A percentile compares a stretch with the other conserved stretches of the same genome.
These are phyloP conservation scores for Pteromalus puparum DNA, from an alignment of 1,140 invertebrate genomes.

Conservation along the genomic window DNA sequence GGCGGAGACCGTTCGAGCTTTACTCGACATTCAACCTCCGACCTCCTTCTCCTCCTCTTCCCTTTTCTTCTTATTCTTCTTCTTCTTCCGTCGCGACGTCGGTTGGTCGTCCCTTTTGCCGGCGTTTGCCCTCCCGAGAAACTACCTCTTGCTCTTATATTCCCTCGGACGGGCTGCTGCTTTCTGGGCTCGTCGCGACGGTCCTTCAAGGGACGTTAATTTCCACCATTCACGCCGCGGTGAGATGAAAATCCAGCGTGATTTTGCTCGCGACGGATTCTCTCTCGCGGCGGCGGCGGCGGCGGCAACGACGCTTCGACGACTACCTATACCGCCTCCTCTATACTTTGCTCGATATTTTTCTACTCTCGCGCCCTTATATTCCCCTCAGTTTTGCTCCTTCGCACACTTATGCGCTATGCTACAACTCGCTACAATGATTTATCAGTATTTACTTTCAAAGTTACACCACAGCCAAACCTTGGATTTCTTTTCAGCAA, in stretches of 20 bases:
- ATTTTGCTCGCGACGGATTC: constrained; percentile 10
- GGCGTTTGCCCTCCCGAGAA: constrained; percentile 11
- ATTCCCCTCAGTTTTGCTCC: no score
- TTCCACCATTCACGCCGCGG: constrained; percentile 32
- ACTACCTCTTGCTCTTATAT: background rate
- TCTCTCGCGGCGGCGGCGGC: background rate
- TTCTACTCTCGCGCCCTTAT: background rate
- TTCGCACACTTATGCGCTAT: background rate
- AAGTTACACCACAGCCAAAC: no score
- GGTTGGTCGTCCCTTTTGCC: background rate
- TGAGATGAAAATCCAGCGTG: constrained; percentile 43
- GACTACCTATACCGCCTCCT: background rate
- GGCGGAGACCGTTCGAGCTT: background rate
- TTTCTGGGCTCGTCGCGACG: background rate
- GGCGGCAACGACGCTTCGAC: background rate
- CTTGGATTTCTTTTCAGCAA: no score
- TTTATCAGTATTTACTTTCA: no score
- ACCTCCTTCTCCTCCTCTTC: background rate
- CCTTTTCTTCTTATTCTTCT: background rate
- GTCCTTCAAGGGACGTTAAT: constrained; percentile 36
- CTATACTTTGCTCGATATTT: background rate
- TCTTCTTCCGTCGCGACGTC: no score
- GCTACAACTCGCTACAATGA: no score
- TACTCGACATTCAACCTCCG: constrained; percentile 8
- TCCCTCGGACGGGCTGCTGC: background rate